Evolutionary conservation across 1,140 invertebrate genomes (phyloP).

Genomic region (Neocloeon triangulifer): DNA sequence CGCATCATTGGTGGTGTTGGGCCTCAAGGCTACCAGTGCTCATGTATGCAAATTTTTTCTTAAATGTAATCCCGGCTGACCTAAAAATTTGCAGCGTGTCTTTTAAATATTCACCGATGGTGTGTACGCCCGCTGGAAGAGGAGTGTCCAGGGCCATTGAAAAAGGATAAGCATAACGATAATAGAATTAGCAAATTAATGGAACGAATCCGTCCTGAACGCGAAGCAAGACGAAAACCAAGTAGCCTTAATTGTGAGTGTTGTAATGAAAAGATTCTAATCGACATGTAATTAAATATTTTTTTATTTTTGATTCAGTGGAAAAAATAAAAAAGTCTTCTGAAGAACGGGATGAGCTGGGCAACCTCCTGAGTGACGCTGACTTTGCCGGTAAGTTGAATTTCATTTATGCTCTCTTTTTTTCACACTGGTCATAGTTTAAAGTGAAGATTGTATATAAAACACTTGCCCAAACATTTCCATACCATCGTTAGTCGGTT

Average conservation of each 20-base stretch:
- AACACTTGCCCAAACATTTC: too few relatives aligned
- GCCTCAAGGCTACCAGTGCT: conserved; percentile 81
- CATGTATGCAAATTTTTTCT: conserved; percentile 27
- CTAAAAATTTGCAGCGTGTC: conserved; percentile 50
- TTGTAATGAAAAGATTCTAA: too few relatives aligned
- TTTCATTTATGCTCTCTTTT: too few relatives aligned
- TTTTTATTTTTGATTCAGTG: conserved; percentile 1
- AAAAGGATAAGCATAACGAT: conserved; percentile 35
- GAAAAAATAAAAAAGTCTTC: too few relatives aligned
- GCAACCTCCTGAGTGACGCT: too few relatives aligned
- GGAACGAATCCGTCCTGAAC: conserved; percentile 40
- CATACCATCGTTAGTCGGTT: too few relatives aligned
- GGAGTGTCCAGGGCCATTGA: conserved; percentile 53
- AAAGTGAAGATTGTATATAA: too few relatives aligned
- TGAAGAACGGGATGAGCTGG: too few relatives aligned
- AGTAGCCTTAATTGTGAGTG: conserved; percentile 12
- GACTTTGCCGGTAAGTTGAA: too few relatives aligned
- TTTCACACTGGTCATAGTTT: too few relatives aligned
- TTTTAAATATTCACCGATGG: conserved; percentile 64
- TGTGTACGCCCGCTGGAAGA: conserved; percentile 68
- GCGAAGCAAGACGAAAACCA: conserved; percentile 22
- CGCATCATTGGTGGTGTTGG: conserved; percentile 81
- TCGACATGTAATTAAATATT: too few relatives aligned
- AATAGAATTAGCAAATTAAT: conserved; percentile 51
- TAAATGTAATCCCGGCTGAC: conserved; percentile 8